phyloP scores from a whole-genome alignment of 2,888 invertebrate species.

The Euphydryas editha region DNA sequence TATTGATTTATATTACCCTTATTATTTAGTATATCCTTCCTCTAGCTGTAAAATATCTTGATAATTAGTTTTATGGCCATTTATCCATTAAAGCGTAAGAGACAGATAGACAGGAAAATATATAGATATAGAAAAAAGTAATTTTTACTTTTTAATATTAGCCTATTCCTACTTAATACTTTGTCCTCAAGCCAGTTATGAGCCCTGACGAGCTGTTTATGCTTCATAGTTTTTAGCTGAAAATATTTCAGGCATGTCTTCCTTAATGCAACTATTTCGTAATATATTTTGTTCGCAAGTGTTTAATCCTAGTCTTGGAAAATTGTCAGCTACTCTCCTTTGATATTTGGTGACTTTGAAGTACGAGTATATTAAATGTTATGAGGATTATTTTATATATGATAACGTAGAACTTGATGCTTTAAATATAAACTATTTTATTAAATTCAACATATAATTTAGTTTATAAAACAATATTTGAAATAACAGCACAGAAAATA shows the following conservation, averaged over 20 bases:
- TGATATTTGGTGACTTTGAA: conserved; percentile 24
- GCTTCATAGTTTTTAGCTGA: no score
- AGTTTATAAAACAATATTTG: not conserved
- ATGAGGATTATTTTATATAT: conserved; percentile 12
- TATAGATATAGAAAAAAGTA: no score
- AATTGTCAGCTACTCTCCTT: conserved; percentile 19
- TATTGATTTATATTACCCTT: no score
- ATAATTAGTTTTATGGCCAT: no score
- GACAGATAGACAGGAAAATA: no score
- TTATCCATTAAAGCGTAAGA: no score
- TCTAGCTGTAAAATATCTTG: no score
- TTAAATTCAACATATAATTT: not conserved
- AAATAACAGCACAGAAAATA: not conserved
- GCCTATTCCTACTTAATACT: no score
- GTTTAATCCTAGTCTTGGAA: conserved; percentile 21
- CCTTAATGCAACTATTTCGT: not conserved
- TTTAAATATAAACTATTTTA: conserved; percentile 7
- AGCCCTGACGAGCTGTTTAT: not conserved
- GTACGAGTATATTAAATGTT: conserved; percentile 27
- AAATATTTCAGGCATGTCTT: conserved; percentile 4
- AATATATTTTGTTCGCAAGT: conserved; percentile 18
- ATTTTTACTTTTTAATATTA: no score
- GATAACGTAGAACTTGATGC: not conserved
- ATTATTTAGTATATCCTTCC: no score
- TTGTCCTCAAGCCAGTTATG: not conserved